These are phyloP conservation scores for Chamaea fasciata DNA, from an alignment of 2,113 vertebrate species.

Conservation along the genomic window DNA sequence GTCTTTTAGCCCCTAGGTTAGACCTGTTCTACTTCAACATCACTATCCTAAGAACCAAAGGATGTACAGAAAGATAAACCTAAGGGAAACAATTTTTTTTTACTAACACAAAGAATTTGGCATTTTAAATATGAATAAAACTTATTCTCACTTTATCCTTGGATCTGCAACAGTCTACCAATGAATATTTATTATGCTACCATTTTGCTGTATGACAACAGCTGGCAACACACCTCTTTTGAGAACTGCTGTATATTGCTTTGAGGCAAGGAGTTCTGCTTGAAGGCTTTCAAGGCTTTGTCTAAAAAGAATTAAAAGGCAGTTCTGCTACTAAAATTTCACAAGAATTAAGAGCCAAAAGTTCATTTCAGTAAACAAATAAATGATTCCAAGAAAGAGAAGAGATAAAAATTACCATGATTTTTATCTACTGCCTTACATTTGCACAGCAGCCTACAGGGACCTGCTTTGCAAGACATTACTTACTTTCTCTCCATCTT, in stretches of 20 bases:
- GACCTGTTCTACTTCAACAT: background rate
- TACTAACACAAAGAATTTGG: background rate
- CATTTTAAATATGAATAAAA: background rate
- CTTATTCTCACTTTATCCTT: background rate
- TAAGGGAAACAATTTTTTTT: background rate
- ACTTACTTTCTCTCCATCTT: background rate
- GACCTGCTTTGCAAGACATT: background rate
- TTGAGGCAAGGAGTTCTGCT: background rate
- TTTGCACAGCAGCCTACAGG: background rate
- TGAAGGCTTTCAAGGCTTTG: background rate
- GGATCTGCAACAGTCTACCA: background rate
- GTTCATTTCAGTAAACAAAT: background rate
- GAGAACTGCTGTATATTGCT: background rate
- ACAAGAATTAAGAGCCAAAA: background rate
- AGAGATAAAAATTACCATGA: background rate
- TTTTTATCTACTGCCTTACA: background rate
- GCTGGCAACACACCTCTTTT: background rate
- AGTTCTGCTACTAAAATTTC: background rate
- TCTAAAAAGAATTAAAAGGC: background rate
- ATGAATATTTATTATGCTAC: background rate
- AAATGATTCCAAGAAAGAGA: background rate
- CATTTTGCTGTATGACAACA: background rate
- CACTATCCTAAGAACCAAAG: background rate
- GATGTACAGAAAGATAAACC: background rate
- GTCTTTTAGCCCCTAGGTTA: background rate